Evolutionary conservation across 2,888 invertebrate genomes (phyloP).

Genomic region (Trachelus troglodyta): DNA sequence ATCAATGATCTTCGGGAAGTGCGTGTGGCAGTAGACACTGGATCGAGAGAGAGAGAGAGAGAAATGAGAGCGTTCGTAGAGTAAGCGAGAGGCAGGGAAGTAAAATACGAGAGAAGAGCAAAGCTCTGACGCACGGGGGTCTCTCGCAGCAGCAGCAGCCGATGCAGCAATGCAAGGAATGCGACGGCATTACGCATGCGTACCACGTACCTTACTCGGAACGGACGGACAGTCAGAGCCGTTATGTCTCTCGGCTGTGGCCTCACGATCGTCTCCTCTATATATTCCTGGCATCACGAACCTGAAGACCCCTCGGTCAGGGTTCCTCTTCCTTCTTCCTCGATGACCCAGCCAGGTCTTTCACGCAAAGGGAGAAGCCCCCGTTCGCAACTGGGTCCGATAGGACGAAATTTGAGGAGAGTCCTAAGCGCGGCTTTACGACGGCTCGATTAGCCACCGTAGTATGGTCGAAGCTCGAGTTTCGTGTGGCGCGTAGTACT

Average conservation of each 20-base stretch:
- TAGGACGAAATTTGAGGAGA: neutral
- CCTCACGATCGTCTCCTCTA: constrained; percentile 45
- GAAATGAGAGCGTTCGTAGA: constrained; percentile 24
- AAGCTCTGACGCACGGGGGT: constrained; percentile 17
- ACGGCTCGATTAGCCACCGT: neutral
- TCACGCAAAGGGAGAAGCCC: neutral
- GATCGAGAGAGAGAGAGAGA: constrained; percentile 25
- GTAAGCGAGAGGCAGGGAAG: constrained; percentile 23
- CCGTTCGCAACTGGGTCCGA: neutral
- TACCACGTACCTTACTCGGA: constrained; percentile 71
- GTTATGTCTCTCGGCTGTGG: constrained; percentile 59
- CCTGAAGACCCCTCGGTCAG: neutral
- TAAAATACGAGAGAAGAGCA: constrained; percentile 27
- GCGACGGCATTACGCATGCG: constrained; percentile 73
- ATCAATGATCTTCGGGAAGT: neutral
- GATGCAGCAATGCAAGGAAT: constrained; percentile 67
- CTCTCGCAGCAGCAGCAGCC: constrained; percentile 11
- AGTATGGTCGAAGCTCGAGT: constrained; percentile 8
- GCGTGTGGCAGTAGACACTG: constrained; percentile 18
- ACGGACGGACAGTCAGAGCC: constrained; percentile 66
- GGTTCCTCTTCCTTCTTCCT: neutral
- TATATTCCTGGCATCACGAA: neutral
- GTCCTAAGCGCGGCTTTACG: neutral
- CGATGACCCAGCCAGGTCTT: neutral
- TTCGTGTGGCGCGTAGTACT: neutral